Evolutionary conservation across 2,113 vertebrate species (phyloP).

Genomic region (Hassar affinis): DNA sequence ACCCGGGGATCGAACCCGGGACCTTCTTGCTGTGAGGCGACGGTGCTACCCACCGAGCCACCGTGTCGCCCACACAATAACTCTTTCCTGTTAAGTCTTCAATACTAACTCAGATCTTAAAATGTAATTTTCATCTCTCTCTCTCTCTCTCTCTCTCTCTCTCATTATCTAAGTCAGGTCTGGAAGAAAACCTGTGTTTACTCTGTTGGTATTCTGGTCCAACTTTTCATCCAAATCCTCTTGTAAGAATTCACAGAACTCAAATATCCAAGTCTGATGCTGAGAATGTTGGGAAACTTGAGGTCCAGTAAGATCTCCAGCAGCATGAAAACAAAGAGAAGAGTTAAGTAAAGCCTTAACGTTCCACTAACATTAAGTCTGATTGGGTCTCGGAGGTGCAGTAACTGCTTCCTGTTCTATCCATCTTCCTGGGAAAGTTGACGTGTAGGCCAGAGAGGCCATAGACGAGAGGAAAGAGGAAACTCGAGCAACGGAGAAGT

Average conservation of each 20-base stretch:
- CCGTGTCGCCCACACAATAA: no score
- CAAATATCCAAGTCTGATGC: neutral
- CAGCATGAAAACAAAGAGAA: neutral
- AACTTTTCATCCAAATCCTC: neutral
- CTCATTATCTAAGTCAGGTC: neutral
- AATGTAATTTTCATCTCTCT: neutral
- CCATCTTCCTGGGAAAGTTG: constrained; percentile 24
- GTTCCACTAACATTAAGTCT: constrained; percentile 16
- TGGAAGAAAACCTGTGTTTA: neutral
- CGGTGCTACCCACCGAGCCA: no score
- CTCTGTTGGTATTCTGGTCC: neutral
- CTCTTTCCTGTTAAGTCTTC: neutral
- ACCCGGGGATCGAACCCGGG: no score
- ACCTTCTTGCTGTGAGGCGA: no score
- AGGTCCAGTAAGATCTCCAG: neutral
- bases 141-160: no score
- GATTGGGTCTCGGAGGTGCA: constrained; percentile 29
- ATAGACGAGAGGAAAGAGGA: neutral
- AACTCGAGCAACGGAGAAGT: neutral
- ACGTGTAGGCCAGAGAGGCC: neutral
- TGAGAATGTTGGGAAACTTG: neutral
- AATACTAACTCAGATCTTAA: neutral
- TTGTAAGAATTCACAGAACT: neutral
- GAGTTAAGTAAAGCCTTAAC: constrained; percentile 36
- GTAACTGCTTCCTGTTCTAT: constrained; percentile 20